These are phyloP conservation scores for Callocephalon fimbriatum DNA, from an alignment of 2,113 vertebrate genomes.

Conservation along the genomic window DNA sequence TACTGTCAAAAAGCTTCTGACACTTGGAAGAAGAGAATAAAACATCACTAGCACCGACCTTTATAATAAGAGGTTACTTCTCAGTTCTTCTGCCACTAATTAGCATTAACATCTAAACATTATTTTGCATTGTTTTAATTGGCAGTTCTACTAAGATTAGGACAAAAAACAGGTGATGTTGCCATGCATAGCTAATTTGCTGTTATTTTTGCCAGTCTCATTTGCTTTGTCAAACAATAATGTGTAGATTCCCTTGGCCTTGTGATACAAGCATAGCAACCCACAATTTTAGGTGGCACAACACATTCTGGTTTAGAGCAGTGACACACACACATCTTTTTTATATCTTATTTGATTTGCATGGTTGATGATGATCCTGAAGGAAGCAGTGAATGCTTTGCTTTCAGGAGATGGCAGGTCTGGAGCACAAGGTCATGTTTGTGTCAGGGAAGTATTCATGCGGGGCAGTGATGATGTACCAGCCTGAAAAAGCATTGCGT, in stretches of 20 bases:
- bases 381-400: not conserved
- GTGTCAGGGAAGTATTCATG: not conserved
- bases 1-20: not conserved
- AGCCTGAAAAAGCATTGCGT: not conserved
- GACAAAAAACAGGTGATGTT: slow-evolving; percentile 14
- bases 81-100: slow-evolving; percentile 5
- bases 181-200: slow-evolving; percentile 1
- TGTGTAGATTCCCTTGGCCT: not conserved
- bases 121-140: slow-evolving; percentile 44
- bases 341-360: not conserved
- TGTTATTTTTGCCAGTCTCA: not conserved
- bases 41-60: not conserved
- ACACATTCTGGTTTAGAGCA: not conserved
- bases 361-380: not conserved
- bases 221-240: not conserved
- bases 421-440: not conserved
- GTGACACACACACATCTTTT: not conserved
- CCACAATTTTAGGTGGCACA: not conserved
- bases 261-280: not conserved
- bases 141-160: not conserved
- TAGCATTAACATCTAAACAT: slow-evolving; percentile 36
- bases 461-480: not conserved
- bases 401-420: slow-evolving; percentile 10
- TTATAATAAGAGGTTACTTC: not conserved
- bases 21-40: not conserved